Percentiles rank a stretch among this genome's conserved stretches.
Evolutionary conservation across 1,140 invertebrate genomes (phyloP).

Genomic region (Streblospio benedicti): DNA sequence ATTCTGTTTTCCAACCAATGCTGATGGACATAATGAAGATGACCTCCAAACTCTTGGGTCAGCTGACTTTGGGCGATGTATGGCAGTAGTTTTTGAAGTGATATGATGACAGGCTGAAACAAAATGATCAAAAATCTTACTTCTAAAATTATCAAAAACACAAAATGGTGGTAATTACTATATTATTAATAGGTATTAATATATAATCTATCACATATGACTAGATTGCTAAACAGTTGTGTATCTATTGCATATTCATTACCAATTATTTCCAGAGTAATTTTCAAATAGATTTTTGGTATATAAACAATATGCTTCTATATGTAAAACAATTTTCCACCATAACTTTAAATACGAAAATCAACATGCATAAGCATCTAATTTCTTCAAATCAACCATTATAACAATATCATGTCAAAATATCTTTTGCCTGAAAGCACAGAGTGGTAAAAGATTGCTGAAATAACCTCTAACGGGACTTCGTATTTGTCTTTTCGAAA

Average conservation of each 20-base stretch:
- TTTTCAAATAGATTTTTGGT: not conserved
- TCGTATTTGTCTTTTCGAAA: too few relatives aligned
- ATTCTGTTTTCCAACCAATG: slow-evolving; percentile 39
- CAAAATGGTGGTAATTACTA: not conserved
- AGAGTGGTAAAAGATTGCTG: too few relatives aligned
- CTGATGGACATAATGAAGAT: slow-evolving; percentile 32
- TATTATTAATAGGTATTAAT: not conserved
- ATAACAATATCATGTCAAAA: not conserved
- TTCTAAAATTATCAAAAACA: not conserved
- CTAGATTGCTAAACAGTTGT: not conserved
- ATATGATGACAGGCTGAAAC: not conserved
- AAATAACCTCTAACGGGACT: too few relatives aligned
- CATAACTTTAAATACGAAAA: not conserved
- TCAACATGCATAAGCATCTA: not conserved
- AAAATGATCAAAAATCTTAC: not conserved
- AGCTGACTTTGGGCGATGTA: slow-evolving; percentile 36
- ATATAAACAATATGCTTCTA: not conserved
- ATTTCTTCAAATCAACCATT: not conserved
- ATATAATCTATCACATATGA: not conserved
- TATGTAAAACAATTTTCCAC: not conserved
- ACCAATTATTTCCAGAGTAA: not conserved
- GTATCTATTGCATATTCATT: not conserved
- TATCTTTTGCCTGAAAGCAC: too few relatives aligned
- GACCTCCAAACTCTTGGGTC: slow-evolving; percentile 33
- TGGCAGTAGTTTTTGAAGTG: slow-evolving; percentile 23